Conservation (phyloP, 2,113 vertebrate species). For the Epinephelus lanceolatus region DNA sequence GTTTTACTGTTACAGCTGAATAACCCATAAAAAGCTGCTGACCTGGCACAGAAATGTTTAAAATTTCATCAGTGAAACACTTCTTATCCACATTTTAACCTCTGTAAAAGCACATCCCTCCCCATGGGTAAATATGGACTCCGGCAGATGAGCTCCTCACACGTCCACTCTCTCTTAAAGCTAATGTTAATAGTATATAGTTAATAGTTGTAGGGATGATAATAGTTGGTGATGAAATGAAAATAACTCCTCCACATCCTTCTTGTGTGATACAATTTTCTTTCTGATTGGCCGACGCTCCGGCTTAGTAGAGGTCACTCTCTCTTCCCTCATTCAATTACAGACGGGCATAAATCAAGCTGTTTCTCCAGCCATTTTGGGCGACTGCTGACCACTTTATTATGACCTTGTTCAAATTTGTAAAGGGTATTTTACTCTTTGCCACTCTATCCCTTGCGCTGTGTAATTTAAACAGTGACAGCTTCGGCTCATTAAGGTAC, state of each 20-base stretch:
- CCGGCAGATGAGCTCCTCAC: conserved; percentile 20
- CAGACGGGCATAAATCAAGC: conserved; percentile 69
- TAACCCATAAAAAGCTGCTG: conserved; percentile 66
- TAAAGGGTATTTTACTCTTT: conserved; percentile 52
- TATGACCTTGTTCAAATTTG: conserved; percentile 77
- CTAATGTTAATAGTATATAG: conserved; percentile 60
- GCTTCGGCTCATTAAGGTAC: conserved; percentile 71
- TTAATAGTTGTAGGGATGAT: conserved; percentile 64
- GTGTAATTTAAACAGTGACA: conserved; percentile 68
- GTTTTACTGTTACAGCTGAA: conserved; percentile 60
- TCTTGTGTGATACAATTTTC: conserved; percentile 46
- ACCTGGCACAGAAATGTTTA: conserved; percentile 49
- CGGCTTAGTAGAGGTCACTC: conserved; percentile 63
- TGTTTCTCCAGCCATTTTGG: conserved; percentile 62
- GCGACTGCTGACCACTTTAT: conserved; percentile 65
- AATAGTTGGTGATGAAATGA: conserved; percentile 52
- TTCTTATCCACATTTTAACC: conserved; percentile 46
- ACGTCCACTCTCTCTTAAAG: conserved; percentile 49
- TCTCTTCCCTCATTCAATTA: conserved; percentile 70
- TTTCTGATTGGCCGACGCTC: conserved; percentile 54
- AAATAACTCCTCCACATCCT: conserved; percentile 56
- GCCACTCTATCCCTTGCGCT: conserved; percentile 30
- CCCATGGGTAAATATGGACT: conserved; percentile 72
- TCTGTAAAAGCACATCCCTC: conserved; percentile 52
- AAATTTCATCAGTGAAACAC: conserved; percentile 58